phyloP scores from a whole-genome alignment of 2,888 invertebrate genomes.

The Drosophila silvestris region DNA sequence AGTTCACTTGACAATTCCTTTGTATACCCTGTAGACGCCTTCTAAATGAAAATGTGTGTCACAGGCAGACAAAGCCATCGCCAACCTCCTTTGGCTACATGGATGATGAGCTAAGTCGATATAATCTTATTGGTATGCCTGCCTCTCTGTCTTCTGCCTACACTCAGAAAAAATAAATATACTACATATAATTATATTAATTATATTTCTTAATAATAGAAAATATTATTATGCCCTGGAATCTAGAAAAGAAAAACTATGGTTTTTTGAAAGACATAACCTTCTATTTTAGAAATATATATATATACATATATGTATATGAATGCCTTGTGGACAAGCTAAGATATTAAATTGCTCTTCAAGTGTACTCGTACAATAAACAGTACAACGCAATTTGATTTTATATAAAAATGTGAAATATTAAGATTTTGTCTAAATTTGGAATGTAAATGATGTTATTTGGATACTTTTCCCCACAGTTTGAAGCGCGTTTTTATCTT shows the following conservation, averaged over 20 bases:
- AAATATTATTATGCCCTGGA: background rate
- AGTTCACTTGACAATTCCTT: conserved; percentile 1
- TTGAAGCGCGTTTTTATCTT: background rate
- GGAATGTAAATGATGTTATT: background rate
- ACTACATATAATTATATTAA: background rate
- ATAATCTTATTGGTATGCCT: background rate
- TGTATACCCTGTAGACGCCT: background rate
- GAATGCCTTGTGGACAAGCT: background rate
- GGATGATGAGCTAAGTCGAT: conserved; percentile 3
- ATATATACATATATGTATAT: background rate
- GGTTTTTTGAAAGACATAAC: background rate
- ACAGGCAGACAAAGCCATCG: background rate
- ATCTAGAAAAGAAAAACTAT: background rate
- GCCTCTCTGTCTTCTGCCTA: background rate
- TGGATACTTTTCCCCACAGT: background rate
- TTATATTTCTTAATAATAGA: background rate
- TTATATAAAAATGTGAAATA: background rate
- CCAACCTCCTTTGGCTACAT: background rate
- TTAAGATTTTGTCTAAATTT: background rate
- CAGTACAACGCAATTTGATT: background rate
- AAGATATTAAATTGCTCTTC: background rate
- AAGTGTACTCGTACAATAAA: too few species aligned
- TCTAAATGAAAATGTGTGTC: background rate
- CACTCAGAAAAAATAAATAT: background rate
- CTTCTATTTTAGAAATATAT: too few species aligned